A percentile compares a stretch with the other conserved stretches of the same genome.
Conservation (phyloP, 2,113 vertebrate species). For the Excalfactoria chinensis region DNA sequence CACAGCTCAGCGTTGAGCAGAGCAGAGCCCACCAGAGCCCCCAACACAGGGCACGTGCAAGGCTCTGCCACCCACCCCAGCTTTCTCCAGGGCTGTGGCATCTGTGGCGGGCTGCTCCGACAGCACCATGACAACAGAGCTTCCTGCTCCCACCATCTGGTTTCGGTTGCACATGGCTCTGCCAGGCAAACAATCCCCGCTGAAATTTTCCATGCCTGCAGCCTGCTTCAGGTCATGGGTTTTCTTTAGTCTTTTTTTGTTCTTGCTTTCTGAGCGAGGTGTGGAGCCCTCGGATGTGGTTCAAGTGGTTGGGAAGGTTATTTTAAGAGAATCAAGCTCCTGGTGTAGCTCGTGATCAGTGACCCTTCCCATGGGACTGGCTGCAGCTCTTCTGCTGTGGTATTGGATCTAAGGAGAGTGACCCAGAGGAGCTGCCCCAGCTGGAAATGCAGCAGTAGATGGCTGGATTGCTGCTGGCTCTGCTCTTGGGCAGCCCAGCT, state of each 20-base stretch:
- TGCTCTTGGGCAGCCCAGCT: accelerated
- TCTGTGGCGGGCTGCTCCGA: accelerated
- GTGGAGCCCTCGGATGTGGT: accelerated
- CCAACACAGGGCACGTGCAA: background rate
- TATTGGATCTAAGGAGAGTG: accelerated
- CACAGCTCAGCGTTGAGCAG: accelerated
- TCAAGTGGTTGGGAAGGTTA: background rate
- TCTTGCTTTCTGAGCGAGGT: accelerated
- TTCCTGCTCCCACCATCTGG: background rate
- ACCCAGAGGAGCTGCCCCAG: background rate
- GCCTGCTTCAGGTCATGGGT: background rate
- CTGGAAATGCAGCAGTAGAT: background rate
- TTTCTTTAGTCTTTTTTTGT: background rate
- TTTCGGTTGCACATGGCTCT: background rate
- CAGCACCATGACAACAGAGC: constrained; percentile 18
- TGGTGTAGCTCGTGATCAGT: background rate
- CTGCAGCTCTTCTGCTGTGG: background rate
- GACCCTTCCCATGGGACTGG: background rate
- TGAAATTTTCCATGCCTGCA: background rate
- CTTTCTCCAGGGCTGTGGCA: background rate
- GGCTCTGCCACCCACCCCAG: background rate
- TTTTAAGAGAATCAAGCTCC: background rate
- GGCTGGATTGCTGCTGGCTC: background rate
- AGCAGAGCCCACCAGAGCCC: background rate
- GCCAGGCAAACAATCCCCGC: background rate